Percentiles rank a stretch among this genome's conserved stretches.
Evolutionary conservation across 2,113 vertebrate genomes (phyloP).

Genomic region (Campylomormyrus numenius): DNA sequence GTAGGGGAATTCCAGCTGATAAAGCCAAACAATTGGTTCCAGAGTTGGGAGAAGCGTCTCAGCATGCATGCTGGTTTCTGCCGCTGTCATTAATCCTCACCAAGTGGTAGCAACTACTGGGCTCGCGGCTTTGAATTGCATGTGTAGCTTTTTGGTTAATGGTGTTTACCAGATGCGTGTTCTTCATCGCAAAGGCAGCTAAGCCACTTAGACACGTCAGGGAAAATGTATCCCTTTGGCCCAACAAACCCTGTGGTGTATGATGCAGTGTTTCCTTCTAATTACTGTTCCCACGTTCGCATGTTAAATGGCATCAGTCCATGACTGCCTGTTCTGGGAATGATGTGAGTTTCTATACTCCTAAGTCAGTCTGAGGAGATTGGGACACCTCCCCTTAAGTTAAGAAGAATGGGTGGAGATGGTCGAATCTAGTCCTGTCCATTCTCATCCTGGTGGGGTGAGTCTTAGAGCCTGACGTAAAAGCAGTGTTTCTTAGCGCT

Average conservation of each 20-base stretch:
- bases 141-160: background rate
- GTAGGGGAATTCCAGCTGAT: background rate
- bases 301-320: background rate
- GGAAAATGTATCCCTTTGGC: background rate
- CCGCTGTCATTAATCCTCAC: background rate
- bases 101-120: background rate
- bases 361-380: background rate
- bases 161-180: background rate
- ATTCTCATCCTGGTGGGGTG: background rate
- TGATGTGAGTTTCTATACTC: background rate
- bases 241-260: background rate
- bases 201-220: background rate
- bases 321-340: background rate
- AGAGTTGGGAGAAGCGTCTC: background rate
- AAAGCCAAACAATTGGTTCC: background rate
- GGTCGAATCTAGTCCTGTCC: background rate
- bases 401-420: background rate
- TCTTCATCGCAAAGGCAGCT: background rate
- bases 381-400: background rate
- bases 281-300: background rate
- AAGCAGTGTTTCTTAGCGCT: background rate
- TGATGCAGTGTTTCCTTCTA: background rate
- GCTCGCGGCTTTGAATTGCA: background rate
- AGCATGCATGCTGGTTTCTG: background rate
- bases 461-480: background rate